Evolutionary conservation across 2,113 vertebrate species (phyloP).

Genomic region (Tetrao urogallus): DNA sequence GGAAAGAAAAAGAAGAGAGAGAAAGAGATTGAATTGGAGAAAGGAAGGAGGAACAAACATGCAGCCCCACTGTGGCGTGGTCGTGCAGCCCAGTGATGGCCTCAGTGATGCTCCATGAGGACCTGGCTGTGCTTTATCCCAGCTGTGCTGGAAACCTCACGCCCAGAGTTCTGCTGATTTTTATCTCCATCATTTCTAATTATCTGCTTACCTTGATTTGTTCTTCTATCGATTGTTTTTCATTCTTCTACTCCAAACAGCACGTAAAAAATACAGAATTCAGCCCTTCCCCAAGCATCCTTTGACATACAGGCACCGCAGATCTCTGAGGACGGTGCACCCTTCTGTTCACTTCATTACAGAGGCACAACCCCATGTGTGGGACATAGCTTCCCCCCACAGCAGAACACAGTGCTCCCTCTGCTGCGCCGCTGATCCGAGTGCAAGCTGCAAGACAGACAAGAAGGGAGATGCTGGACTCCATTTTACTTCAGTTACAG

Average conservation of each 20-base stretch:
- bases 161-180: neutral
- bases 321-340: neutral
- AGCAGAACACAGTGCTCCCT: neutral
- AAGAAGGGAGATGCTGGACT: neutral
- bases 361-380: no score
- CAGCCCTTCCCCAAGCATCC: neutral
- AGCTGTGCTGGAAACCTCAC: neutral
- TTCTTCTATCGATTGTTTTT: neutral
- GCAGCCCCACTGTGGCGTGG: neutral
- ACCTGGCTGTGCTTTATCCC: neutral
- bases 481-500: neutral
- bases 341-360: rapidly evolving
- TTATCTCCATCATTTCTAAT: neutral
- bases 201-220: neutral
- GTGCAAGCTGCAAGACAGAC: no score
- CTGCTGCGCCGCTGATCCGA: no score
- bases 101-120: neutral
- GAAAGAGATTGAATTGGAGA: neutral
- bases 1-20: neutral
- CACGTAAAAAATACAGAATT: neutral
- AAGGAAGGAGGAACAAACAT: neutral
- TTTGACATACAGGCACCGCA: neutral
- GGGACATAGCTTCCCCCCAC: neutral
- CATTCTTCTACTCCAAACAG: neutral
- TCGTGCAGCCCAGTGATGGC: no score